Evolutionary conservation across 2,888 invertebrate species (phyloP), one percentile per base, ranked within the genome.

Genomic region (Drosophila ezoana): DNA sequence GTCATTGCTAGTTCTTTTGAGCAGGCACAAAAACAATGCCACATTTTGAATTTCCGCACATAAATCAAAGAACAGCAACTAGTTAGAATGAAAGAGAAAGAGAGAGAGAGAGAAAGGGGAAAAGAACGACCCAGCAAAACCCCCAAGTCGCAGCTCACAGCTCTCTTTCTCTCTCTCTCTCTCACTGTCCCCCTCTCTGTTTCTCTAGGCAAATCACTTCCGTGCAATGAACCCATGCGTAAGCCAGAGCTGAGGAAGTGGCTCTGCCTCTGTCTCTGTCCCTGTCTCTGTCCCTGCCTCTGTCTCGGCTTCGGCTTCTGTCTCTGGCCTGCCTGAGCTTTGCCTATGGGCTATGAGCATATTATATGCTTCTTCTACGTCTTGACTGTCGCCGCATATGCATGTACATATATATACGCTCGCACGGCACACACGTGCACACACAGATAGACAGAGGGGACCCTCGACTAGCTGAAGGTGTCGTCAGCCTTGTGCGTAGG

Each of bases 211-310:
- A 90, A 91, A 90, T 90, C 90, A 89, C 88, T 90, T 90, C 89
- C 91, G 90, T 91, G 87, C 90, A 91, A 90, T 90, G 90, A 90
- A 90, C 90, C 84, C 90, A 83, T 91, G 90, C 90, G 91, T 90
- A 91, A 90, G 89, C 86, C 82, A 81, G 79, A 81, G 79, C 75
- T 77, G 64, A 72, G 73, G 65, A 72, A 80, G 73, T 63, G 51
- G 62, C 81, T 72, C 45, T 60, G 58, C 61, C 65, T 79, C 62
- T 73, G 68, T 43, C 38, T 35, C 20, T 67, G 47, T 16, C 38
- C 32, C 35, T 28, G 20, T 28, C 45, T 41, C 52, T 61, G 37
- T 32, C 45, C 41, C 11, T 11, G 11, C 33, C 10, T 49, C 44
- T 18, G 18, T 18, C 18, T 18, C n/a, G n/a, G n/a, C n/a, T n/a